Conservation (phyloP, 2,113 vertebrate genomes). For the Echinops telfairi region DNA sequence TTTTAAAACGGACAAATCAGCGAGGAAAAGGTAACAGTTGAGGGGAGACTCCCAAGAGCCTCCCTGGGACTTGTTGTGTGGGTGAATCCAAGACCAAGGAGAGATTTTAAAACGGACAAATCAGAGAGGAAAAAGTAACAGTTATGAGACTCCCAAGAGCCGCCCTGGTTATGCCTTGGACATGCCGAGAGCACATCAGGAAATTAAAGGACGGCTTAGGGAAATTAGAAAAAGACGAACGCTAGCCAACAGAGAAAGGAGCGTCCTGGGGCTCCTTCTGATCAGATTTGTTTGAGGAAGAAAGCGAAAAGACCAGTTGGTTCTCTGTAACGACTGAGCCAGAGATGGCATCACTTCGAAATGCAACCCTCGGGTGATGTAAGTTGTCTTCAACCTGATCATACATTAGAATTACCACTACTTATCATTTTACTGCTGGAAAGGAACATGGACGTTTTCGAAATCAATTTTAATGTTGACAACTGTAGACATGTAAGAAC, state of each 20-base stretch:
- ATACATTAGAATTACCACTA: conserved; percentile 41
- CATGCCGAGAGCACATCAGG: neutral
- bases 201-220: neutral
- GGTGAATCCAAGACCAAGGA: conserved; percentile 31
- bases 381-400: conserved; percentile 28
- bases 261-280: neutral
- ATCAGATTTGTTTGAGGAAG: conserved; percentile 36
- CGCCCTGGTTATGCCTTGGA: neutral
- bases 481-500: neutral
- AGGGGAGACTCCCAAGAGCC: conserved; percentile 47
- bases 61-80: neutral
- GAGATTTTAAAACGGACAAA: conserved; percentile 35
- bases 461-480: conserved; percentile 45
- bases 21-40: neutral
- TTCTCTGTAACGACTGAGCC: neutral
- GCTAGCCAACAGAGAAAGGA: neutral
- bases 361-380: neutral
- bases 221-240: neutral
- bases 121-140: neutral
- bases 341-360: conserved; percentile 49
- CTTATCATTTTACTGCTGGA: conserved; percentile 41
- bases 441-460: conserved; percentile 35
- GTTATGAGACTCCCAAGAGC: conserved; percentile 45
- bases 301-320: neutral
- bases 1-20: conserved; percentile 41